These are phyloP conservation scores for Lasioglossum oenotherae DNA, from an alignment of 2,888 invertebrate genomes.

Conservation along the genomic window DNA sequence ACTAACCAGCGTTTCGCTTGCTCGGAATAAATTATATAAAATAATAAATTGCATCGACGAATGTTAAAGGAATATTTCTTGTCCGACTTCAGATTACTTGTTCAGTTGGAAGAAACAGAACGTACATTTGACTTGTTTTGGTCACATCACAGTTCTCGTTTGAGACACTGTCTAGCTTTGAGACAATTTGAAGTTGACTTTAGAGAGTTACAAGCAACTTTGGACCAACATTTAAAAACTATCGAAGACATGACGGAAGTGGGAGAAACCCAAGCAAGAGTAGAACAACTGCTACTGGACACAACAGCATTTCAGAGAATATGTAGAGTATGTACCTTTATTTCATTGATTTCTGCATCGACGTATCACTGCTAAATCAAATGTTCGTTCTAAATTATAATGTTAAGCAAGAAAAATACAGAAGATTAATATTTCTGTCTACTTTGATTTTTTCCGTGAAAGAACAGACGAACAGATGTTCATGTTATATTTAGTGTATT, in stretches of 20 bases:
- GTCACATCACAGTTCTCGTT: slow-evolving; percentile 94
- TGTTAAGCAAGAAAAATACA: slow-evolving; percentile 21
- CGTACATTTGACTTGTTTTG: slow-evolving; percentile 97
- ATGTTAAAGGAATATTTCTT: slow-evolving; percentile 9
- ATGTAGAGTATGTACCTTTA: slow-evolving; percentile 85
- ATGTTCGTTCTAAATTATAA: slow-evolving; percentile 14
- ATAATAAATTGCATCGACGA: too few relatives aligned
- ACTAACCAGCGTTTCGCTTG: too few relatives aligned
- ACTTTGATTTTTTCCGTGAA: slow-evolving; percentile 18
- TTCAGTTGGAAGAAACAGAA: slow-evolving; percentile 97
- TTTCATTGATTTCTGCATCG: slow-evolving; percentile 10
- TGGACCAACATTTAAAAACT: slow-evolving; percentile 92
- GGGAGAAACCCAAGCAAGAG: slow-evolving; percentile 93
- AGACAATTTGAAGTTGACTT: slow-evolving; percentile 98
- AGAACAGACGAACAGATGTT: not conserved
- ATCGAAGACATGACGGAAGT: slow-evolving; percentile 94
- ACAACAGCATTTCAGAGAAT: slow-evolving; percentile 91
- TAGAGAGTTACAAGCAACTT: slow-evolving; percentile 93
- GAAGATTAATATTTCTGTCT: not conserved
- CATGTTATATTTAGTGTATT: slow-evolving; percentile 9
- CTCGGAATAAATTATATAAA: too few relatives aligned
- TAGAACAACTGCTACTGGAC: slow-evolving; percentile 92
- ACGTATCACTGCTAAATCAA: slow-evolving; percentile 16
- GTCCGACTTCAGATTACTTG: slow-evolving; percentile 89
- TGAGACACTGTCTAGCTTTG: slow-evolving; percentile 95